These are phyloP conservation scores for Sprattus sprattus DNA, from an alignment of 2,113 vertebrate genomes.

Conservation along the genomic window DNA sequence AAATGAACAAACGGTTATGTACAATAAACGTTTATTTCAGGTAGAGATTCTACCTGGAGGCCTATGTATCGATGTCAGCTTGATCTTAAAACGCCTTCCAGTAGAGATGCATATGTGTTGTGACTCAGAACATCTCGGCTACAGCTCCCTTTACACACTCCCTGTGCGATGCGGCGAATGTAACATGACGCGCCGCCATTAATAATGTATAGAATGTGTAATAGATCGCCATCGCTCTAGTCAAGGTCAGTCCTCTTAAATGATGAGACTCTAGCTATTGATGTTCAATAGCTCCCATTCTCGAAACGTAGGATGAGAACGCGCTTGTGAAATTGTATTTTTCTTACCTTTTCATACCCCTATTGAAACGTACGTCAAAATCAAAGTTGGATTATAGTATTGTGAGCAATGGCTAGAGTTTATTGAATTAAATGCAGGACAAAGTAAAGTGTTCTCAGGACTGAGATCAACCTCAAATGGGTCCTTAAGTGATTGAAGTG, in stretches of 20 bases:
- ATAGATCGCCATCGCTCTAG: constrained; percentile 59
- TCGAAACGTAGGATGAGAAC: not conserved
- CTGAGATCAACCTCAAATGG: not conserved
- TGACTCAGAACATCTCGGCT: not conserved
- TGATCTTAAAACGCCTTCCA: not conserved
- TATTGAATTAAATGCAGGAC: not conserved
- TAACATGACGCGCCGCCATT: constrained; percentile 71
- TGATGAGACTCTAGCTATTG: constrained; percentile 15
- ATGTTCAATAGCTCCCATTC: not conserved
- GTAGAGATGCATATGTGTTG: not conserved
- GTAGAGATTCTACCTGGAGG: not conserved
- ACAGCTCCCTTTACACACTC: constrained; percentile 42
- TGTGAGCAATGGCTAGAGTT: not conserved
- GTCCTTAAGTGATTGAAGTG: not conserved
- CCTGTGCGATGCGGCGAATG: constrained; percentile 57
- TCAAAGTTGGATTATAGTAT: not conserved
- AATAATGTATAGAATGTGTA: constrained; percentile 76
- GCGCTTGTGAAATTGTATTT: not conserved
- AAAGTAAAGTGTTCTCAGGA: not conserved
- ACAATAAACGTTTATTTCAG: not conserved
- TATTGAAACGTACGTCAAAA: not conserved
- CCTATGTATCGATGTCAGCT: not conserved
- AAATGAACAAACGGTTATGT: too few relatives aligned
- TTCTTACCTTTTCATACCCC: not conserved
- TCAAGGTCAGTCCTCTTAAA: constrained; percentile 40